These are phyloP conservation scores for Tromatobia lineatoria DNA, from an alignment of 2,888 invertebrate genomes.

Conservation along the genomic window DNA sequence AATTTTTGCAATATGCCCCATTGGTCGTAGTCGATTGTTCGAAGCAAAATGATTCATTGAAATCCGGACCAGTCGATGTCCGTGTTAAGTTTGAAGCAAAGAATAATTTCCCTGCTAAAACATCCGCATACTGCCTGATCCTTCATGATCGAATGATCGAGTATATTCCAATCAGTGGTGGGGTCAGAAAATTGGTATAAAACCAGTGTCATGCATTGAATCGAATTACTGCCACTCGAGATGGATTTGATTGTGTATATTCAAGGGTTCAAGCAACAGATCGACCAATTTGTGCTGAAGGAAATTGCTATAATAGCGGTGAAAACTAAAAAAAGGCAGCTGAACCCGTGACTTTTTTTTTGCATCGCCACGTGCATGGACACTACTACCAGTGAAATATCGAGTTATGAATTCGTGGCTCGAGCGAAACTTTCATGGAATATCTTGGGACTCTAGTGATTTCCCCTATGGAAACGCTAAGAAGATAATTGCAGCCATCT, in stretches of 20 bases:
- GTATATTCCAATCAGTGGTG: constrained; percentile 21
- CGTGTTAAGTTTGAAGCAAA: constrained; percentile 60
- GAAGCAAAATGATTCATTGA: constrained; percentile 39
- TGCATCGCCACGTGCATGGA: constrained; percentile 31
- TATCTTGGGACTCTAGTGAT: constrained; percentile 27
- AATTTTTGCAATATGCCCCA: constrained; percentile 21
- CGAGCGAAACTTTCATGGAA: constrained; percentile 25
- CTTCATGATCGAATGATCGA: constrained; percentile 33
- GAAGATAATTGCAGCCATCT: constrained; percentile 18
- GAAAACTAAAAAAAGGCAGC: background rate
- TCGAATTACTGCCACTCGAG: too few species aligned
- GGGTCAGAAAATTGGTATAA: too few species aligned
- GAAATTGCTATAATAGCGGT: constrained; percentile 34
- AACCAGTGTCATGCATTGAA: constrained; percentile 26
- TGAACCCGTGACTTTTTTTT: constrained; percentile 38
- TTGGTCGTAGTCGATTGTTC: constrained; percentile 60
- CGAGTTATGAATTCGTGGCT: constrained; percentile 37
- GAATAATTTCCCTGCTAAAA: constrained; percentile 54
- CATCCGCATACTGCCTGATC: constrained; percentile 35
- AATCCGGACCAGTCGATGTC: constrained; percentile 63
- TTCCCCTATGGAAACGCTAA: constrained; percentile 23
- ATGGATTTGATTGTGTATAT: constrained; percentile 47
- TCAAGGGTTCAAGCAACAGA: constrained; percentile 46
- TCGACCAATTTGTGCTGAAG: constrained; percentile 48
- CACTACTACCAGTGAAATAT: constrained; percentile 26